Evolutionary conservation across 2,797 vertebrate species (phyloP).

Genomic region (Acridotheres tristis): DNA sequence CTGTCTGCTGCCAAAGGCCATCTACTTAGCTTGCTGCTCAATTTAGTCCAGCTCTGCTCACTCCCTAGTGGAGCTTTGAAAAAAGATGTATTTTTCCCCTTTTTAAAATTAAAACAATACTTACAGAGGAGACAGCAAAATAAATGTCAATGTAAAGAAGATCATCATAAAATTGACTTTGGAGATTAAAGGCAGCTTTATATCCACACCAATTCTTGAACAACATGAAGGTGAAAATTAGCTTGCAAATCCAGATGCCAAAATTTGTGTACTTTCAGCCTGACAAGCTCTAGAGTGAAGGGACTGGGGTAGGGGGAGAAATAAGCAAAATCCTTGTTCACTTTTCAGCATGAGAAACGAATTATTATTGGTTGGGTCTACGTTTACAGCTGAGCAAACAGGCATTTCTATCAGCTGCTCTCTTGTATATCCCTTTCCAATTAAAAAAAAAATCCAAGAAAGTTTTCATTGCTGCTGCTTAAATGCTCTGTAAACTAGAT

Average conservation of each 20-base stretch:
- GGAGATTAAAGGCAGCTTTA: background rate
- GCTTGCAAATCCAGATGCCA: background rate
- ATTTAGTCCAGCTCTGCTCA: background rate
- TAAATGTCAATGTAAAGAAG: background rate
- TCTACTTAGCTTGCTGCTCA: background rate
- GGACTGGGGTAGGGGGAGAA: fast-evolving
- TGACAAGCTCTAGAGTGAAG: background rate
- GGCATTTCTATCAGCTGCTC: background rate
- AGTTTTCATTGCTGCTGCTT: background rate
- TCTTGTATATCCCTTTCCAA: background rate
- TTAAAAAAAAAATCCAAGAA: background rate
- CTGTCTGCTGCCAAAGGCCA: background rate
- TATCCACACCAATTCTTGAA: background rate
- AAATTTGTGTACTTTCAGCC: background rate
- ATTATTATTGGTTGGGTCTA: background rate
- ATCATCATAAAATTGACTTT: background rate
- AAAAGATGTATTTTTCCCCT: background rate
- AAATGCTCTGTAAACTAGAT: background rate
- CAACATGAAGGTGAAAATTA: background rate
- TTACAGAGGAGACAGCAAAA: background rate
- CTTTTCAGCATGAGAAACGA: background rate
- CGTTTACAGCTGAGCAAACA: background rate
- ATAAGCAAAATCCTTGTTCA: background rate
- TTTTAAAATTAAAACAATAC: background rate
- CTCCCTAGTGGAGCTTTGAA: background rate